Evolutionary conservation across 2,113 vertebrate species (phyloP), one percentile per base, ranked within the genome.

Genomic region (Struthio camelus): DNA sequence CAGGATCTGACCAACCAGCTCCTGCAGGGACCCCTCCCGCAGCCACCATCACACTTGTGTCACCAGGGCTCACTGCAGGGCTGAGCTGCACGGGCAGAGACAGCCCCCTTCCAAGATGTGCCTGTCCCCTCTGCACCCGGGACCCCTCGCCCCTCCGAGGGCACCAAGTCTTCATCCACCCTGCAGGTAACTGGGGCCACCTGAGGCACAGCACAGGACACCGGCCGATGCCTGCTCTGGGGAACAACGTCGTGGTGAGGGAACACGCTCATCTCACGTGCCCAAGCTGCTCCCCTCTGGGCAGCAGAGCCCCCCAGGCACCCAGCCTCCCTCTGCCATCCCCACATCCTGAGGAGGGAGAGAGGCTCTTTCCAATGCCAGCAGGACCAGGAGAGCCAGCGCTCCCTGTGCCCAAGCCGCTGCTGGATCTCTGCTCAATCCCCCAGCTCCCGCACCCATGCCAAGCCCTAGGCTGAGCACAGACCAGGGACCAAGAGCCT

Each of bases 371-470:
- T 53, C 44, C 44, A 85, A 81, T 13, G 46, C 40, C 69, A 48
- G 11, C 0, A 0, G 40, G 62, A 92, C 12, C 30, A 59, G 56
- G 30, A 59, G 56, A 34, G 56, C 10, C 56, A 19, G 56, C 28
- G 28, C 56, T 59, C 17, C 56, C 56, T 7, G 17, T 19, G 56
- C 30, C 56, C 30, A 59, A 59, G 56, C 30, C 10, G 17, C 56
- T 58, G 56, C 56, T 17, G 15, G 56, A 30, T 32, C 56, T 58
- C 56, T 58, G 56, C 56, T 18, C 56, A 58, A 32, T 54, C 54
- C 54, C 54, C 50, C 64, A 71, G 13, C 44, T 71, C 58, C 40
- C 0, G 0, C 30, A 15, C 79, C 62, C 38, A 40, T 5, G 11
- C 61, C 34, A 42, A 58, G 46, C 25, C 42, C 30, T 0, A 3